Evolutionary conservation across 2,888 invertebrate species (phyloP), one percentile per base, ranked within the genome.

Genomic region (Calephelis perditalis): DNA sequence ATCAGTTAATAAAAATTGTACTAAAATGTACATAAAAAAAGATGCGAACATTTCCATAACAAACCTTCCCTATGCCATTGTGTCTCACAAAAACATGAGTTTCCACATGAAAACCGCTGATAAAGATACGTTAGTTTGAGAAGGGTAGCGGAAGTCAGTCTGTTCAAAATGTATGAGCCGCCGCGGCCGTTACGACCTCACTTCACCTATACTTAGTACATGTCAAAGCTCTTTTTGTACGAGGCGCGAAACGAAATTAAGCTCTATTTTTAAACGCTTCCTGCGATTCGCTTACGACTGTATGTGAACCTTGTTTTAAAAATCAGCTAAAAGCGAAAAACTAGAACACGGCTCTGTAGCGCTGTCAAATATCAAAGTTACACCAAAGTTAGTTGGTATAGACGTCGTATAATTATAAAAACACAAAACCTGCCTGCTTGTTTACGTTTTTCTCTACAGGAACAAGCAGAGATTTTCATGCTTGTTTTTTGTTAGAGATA

Each of bases 81-180:
- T 12, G 67, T 62, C 65, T 57, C 57, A 57, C 56, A 59, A 69
- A 70, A 70, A 67, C 70, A 72, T 69, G 68, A 69, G 72, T 69
- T 72, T 69, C 66, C 70, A 61, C 68, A 64, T 65, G 70, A 65
- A 70, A 67, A 69, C 68, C 68, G 68, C 71, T 70, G 72, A 70
- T 73, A 70, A 70, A 71, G 70, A 71, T 72, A 69, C 67, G 66
- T 66, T 68, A 68, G 66, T 67, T 71, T 71, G 73, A 73, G 67
- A 61, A 72, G 73, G 73, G 73, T 73, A 57, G 49, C 47, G 56
- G 43, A 61, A 45, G 54, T 35, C 47, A 56, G 59, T 63, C 62
- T 67, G 62, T 67, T 66, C 67, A 65, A 68, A 65, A 69, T 68
- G 68, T 68, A 69, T 68, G 69, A 69, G 68, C 62, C 61, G 66